Evolutionary conservation across 2,888 invertebrate genomes (phyloP).

Genomic region (Drosophila nr. fundita): DNA sequence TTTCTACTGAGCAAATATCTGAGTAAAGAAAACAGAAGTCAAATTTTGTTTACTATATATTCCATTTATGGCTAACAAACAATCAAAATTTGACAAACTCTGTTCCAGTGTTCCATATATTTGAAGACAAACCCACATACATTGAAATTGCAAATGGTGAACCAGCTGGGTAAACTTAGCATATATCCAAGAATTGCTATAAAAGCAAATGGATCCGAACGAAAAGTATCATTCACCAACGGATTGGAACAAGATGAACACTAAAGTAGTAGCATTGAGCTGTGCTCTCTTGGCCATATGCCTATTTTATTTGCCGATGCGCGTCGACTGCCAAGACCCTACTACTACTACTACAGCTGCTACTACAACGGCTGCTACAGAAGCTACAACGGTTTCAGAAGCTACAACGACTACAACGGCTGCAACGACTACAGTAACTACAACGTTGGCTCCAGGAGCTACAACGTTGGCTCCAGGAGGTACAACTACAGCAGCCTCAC

Average conservation of each 20-base stretch:
- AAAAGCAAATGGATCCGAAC: constrained; percentile 4
- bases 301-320: constrained; percentile 21
- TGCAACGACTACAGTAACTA: neutral
- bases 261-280: constrained; percentile 4
- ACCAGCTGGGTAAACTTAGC: constrained; percentile 8
- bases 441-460: neutral
- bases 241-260: constrained; percentile 22
- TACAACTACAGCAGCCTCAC: no score
- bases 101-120: neutral
- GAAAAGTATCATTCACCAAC: constrained; percentile 23
- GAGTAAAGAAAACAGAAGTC: neutral
- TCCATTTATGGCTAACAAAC: neutral
- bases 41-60: neutral
- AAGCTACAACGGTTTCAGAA: neutral
- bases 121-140: neutral
- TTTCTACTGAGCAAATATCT: neutral
- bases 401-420: neutral
- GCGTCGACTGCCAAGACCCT: constrained; percentile 1
- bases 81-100: neutral
- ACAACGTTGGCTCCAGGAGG: neutral
- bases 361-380: constrained; percentile 2
- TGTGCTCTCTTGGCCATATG: constrained; percentile 37
- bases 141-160: neutral
- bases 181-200: constrained; percentile 6
- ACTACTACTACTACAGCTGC: neutral